Evolutionary conservation across 2,888 invertebrate species (phyloP).

Genomic region (Monopis laevigella): DNA sequence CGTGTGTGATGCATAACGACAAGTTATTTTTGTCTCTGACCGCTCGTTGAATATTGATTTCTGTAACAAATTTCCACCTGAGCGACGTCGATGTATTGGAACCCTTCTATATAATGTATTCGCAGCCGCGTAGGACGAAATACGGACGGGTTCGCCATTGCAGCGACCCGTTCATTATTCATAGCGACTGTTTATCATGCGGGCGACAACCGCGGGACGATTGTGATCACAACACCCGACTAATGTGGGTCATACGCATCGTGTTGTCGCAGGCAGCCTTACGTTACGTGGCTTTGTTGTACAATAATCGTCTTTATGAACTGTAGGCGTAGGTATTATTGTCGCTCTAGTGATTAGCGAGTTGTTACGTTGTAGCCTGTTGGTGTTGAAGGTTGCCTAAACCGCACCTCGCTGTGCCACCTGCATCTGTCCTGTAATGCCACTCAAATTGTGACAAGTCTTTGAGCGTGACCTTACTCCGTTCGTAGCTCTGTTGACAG

Average conservation of each 20-base stretch:
- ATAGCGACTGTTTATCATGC: conserved; percentile 14
- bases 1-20: too few relatives aligned
- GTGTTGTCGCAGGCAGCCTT: background rate
- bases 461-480: background rate
- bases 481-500: too few relatives aligned
- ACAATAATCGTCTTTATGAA: conserved; percentile 3
- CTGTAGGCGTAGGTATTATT: background rate
- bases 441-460: conserved; percentile 7
- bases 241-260: conserved; percentile 9
- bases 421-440: conserved; percentile 5
- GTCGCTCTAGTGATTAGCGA: background rate
- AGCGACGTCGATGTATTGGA: conserved; percentile 2
- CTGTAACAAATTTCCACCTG: too few relatives aligned
- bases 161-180: conserved; percentile 13
- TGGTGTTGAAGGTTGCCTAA: background rate
- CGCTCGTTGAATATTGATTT: too few relatives aligned
- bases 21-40: too few relatives aligned
- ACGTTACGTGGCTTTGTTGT: background rate
- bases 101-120: conserved; percentile 2
- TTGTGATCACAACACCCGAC: conserved; percentile 13
- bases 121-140: conserved; percentile 6
- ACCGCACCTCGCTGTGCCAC: conserved; percentile 5
- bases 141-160: conserved; percentile 2
- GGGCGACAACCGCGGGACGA: conserved; percentile 13
- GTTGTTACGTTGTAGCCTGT: background rate